Percentiles rank a stretch among this genome's conserved stretches.
These are phyloP conservation scores for Deroplatys truncata DNA, from an alignment of 2,888 invertebrate species.

Conservation along the genomic window DNA sequence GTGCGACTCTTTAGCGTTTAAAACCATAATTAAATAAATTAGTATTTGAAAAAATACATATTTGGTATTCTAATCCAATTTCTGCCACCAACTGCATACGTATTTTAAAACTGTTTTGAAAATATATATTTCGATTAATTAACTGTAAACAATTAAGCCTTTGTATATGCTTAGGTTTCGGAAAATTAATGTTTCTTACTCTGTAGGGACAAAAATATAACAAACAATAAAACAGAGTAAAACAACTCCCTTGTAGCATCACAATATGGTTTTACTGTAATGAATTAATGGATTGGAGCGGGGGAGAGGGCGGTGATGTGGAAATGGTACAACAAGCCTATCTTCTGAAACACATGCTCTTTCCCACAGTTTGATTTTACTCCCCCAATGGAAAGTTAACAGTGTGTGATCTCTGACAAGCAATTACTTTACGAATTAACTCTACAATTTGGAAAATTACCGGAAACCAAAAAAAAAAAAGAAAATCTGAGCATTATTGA, in stretches of 20 bases:
- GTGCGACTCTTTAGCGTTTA: no score
- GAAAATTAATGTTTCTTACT: no score
- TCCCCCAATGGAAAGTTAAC: not conserved
- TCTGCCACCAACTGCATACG: no score
- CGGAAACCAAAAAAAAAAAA: no score
- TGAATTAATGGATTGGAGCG: not conserved
- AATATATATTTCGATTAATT: no score
- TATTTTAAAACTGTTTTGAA: no score
- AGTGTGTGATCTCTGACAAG: not conserved
- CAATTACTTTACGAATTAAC: not conserved
- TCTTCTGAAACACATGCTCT: not conserved
- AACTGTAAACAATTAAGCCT: no score
- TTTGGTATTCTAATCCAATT: no score
- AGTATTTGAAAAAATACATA: no score
- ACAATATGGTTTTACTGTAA: not conserved
- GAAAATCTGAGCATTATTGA: no score
- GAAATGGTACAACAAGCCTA: not conserved
- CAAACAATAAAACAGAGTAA: not conserved
- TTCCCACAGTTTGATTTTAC: not conserved
- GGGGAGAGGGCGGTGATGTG: not conserved
- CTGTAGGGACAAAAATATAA: not conserved
- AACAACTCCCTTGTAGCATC: not conserved
- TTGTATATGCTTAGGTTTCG: no score
- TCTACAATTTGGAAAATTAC: not conserved
- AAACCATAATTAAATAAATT: no score